A percentile compares a stretch with the other conserved stretches of the same genome.
Evolutionary conservation across 2,888 invertebrate genomes (phyloP).

Genomic region (Pyrrhosoma nymphula): DNA sequence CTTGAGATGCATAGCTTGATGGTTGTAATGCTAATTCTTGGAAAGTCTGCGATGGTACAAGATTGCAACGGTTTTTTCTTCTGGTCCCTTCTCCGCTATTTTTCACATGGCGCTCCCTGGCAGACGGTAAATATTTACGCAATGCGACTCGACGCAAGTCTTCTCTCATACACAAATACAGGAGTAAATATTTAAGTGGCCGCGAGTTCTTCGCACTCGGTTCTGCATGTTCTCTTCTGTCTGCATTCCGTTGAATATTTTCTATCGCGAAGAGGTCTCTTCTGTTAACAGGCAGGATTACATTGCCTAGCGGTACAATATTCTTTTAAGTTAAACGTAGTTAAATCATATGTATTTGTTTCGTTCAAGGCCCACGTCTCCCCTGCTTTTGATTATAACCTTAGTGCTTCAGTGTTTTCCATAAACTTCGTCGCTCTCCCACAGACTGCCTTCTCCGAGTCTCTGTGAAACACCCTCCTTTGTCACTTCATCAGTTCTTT

Average conservation of each 20-base stretch:
- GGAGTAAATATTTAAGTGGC: conserved; percentile 11
- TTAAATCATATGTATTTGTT: neutral
- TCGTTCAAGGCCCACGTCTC: neutral
- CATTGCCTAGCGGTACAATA: neutral
- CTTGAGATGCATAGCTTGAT: neutral
- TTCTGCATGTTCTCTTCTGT: neutral
- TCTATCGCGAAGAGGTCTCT: neutral
- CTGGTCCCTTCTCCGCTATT: neutral
- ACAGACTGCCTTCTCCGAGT: too few species aligned
- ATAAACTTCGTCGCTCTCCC: too few species aligned
- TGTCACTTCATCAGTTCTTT: too few species aligned
- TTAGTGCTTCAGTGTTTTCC: too few species aligned
- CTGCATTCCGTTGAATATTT: neutral
- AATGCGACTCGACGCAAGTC: neutral
- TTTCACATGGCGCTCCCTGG: neutral
- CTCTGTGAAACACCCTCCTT: too few species aligned
- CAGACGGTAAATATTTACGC: neutral
- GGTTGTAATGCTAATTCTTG: neutral
- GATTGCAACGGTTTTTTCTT: neutral
- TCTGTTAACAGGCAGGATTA: neutral
- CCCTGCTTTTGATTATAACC: too few species aligned
- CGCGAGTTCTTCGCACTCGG: neutral
- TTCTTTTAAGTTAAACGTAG: neutral
- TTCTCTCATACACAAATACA: neutral
- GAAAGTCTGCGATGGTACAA: neutral